Evolutionary conservation across 2,797 vertebrate species (phyloP).

Genomic region (Tokudaia tokunoshimensis): DNA sequence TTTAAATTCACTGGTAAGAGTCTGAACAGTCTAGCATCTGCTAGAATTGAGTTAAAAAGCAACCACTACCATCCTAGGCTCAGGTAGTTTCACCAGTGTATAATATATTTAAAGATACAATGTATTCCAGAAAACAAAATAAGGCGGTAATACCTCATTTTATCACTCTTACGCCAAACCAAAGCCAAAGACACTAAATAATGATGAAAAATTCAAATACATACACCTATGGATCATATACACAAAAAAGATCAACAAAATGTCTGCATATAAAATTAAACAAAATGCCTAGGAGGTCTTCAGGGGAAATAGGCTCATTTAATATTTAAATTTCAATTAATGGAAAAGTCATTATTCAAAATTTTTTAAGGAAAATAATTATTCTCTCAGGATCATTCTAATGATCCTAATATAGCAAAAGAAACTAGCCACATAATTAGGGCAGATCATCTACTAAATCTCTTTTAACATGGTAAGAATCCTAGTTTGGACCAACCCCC

Average conservation of each 20-base stretch:
- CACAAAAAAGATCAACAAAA: neutral
- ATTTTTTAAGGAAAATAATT: neutral
- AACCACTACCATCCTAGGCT: neutral
- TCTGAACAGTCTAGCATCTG: neutral
- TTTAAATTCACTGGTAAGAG: neutral
- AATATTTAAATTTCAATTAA: neutral
- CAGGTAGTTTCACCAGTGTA: neutral
- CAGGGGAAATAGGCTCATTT: neutral
- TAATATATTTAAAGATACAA: neutral
- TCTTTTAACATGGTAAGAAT: neutral
- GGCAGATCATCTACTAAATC: neutral
- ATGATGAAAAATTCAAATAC: neutral
- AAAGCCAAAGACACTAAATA: neutral
- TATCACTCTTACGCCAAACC: neutral
- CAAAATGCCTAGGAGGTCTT: neutral
- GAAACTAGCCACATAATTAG: neutral
- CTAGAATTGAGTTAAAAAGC: neutral
- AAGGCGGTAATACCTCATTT: neutral
- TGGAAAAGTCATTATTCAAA: neutral
- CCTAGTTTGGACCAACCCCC: neutral
- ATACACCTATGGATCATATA: neutral
- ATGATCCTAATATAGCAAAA: neutral
- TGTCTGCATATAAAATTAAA: neutral
- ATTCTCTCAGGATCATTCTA: neutral
- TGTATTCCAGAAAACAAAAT: slow-evolving; percentile 32